Base-by-base conservation (phyloP, 2,888 invertebrate genomes). In the Melipona beecheii region DNA sequence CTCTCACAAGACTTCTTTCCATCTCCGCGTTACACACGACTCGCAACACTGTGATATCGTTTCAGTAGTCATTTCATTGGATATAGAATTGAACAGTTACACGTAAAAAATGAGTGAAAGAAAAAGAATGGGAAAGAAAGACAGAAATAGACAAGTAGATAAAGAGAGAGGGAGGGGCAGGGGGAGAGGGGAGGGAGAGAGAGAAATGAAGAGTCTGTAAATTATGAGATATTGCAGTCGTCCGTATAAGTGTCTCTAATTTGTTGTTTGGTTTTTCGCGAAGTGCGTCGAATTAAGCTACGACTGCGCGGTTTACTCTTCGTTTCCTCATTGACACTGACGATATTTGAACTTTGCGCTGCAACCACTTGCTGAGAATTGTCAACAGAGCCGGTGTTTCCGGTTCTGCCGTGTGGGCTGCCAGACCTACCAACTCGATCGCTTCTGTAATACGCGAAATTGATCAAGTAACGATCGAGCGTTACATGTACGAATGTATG, bases 221-320 rank as follows among this genome's bases (percentile, higher is more conserved):
- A 68, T 96, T 97, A 97, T 90, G 97, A 97, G 91, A 97, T 96
- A 92, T 95, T 96, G 93, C 97, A 97, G 92, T 97, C 97, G 87
- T 97, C 96, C 52, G 95, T 95, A 88, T 97, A 96, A 68, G 96
- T 96, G 91, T 97, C 97, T 88, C 97, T 95, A 89, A 97, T 96
- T 95, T 97, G 97, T 92, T 97, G 97, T 92, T 97, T 97, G 84
- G 97, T 96, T 95, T 97, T 97, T 89, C 97, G 96, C 91, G 97
- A 97, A 81, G 97, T 97, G 85, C 98, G 95, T 87, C 98, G 95
- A 89, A 98, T 98, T 83, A 98, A 95, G 83, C 97, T 97, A 81
- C 97, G 95, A 91, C 96, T 97, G 86, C 97, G 95, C 2, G 96
- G 96, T 90, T 96, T 96, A 84, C 96, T 93, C 92, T 95, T 95